Conservation (phyloP, 2,113 vertebrate genomes). For the Salvator merianae region DNA sequence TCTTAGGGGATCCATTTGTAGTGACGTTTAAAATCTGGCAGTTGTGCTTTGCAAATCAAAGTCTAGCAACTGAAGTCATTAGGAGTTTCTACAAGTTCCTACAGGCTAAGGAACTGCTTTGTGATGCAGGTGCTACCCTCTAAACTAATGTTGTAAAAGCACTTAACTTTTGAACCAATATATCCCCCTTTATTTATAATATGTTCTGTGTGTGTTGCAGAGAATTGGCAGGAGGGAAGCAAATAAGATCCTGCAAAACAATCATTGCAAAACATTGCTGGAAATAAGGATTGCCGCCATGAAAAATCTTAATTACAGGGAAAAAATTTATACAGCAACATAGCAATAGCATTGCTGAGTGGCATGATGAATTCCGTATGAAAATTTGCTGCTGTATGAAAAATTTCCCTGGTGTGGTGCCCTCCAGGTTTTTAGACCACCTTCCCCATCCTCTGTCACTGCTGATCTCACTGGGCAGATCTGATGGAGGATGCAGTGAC, state of each 20-base stretch:
- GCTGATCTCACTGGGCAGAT: no score
- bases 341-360: neutral
- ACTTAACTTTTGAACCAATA: neutral
- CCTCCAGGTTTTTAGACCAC: neutral
- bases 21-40: constrained; percentile 1
- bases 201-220: neutral
- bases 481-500: no score
- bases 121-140: neutral
- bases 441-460: no score
- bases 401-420: neutral
- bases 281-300: neutral
- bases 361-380: no score
- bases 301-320: no score
- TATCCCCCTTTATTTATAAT: constrained; percentile 14
- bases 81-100: neutral
- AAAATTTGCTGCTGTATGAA: neutral
- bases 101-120: constrained; percentile 32
- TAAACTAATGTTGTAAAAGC: constrained; percentile 28
- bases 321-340: no score
- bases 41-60: constrained; percentile 10
- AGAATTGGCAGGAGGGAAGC: neutral
- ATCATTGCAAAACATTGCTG: neutral
- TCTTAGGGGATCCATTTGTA: neutral
- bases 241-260: neutral
- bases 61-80: no score